Evolutionary conservation across 2,113 vertebrate species (phyloP).

Genomic region (Bostrychus sinensis): DNA sequence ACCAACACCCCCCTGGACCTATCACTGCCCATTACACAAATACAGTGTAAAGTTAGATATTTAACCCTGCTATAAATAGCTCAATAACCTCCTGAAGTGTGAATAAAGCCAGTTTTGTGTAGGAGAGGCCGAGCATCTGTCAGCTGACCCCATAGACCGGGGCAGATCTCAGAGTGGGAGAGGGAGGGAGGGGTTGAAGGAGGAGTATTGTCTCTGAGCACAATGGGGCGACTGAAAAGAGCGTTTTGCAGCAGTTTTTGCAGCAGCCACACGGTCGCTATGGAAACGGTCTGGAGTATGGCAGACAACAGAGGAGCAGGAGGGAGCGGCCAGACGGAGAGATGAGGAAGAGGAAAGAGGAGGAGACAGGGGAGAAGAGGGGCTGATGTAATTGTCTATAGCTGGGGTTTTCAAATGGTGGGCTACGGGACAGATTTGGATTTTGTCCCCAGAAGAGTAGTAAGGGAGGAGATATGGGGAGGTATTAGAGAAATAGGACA

Average conservation of each 20-base stretch:
- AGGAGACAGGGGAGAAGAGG: neutral
- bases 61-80: too few species aligned
- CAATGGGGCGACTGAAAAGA: constrained; percentile 81
- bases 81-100: constrained; percentile 9
- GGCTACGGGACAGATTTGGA: too few species aligned
- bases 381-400: too few species aligned
- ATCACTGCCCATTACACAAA: too few species aligned
- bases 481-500: too few species aligned
- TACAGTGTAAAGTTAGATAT: too few species aligned
- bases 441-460: too few species aligned
- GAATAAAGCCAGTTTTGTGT: constrained; percentile 53
- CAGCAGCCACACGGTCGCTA: constrained; percentile 79
- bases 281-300: constrained; percentile 75
- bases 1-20: too few species aligned
- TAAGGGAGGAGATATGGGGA: too few species aligned
- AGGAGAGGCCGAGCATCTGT: constrained; percentile 63
- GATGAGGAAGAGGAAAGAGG: neutral
- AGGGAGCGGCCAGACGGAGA: constrained; percentile 17
- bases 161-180: constrained; percentile 16
- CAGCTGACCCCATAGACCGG: constrained; percentile 67
- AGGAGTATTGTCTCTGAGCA: constrained; percentile 81
- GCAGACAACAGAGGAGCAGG: constrained; percentile 7
- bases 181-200: constrained; percentile 54
- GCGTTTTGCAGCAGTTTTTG: constrained; percentile 72
- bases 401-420: too few species aligned